Evolutionary conservation across 2,797 vertebrate species (phyloP).

Genomic region (Pseudocheirus occidentalis): DNA sequence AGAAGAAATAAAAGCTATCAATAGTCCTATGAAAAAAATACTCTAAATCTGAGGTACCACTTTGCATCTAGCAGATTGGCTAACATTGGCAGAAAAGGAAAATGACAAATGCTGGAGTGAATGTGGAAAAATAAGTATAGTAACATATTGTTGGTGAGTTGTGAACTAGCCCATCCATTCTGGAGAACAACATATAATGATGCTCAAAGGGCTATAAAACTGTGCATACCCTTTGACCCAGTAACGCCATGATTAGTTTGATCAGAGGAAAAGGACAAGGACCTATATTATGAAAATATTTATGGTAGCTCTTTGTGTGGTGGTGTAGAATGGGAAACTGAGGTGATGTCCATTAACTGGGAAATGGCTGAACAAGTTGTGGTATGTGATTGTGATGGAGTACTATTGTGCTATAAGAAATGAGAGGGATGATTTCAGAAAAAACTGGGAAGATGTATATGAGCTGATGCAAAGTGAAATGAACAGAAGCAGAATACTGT

Average conservation of each 20-base stretch:
- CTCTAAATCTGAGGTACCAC: not conserved
- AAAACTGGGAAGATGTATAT: no score
- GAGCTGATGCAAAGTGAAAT: no score
- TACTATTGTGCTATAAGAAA: not conserved
- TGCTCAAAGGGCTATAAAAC: not conserved
- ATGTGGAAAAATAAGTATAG: not conserved
- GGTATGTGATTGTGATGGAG: not conserved
- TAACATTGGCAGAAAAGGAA: not conserved
- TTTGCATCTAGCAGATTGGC: not conserved
- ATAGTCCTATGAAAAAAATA: not conserved
- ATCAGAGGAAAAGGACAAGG: not conserved
- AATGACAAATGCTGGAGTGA: not conserved
- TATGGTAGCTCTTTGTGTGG: not conserved
- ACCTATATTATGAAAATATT: not conserved
- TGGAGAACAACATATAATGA: not conserved
- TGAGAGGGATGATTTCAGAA: no score
- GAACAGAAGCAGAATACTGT: no score
- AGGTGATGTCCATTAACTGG: not conserved
- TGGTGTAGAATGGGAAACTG: not conserved
- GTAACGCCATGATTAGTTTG: not conserved
- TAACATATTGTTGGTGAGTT: not conserved
- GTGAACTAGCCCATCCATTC: not conserved
- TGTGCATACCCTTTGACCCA: not conserved
- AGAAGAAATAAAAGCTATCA: not conserved
- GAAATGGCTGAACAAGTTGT: not conserved